Conservation (phyloP, 2,113 vertebrate species). For the Empidonax alnorum region DNA sequence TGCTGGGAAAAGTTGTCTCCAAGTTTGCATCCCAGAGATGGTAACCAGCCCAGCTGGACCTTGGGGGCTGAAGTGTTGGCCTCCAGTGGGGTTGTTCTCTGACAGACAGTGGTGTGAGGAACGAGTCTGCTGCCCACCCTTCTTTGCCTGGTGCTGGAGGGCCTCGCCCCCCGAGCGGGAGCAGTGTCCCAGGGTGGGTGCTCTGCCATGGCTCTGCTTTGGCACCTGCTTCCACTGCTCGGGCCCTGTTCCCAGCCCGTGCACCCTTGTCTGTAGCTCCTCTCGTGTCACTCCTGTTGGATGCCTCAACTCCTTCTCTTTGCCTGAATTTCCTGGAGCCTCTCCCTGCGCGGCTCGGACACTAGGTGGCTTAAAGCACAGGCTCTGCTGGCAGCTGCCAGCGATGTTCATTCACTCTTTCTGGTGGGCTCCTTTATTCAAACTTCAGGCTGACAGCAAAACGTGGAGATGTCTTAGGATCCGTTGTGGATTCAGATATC, state of each 20-base stretch:
- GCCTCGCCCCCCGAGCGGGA: fast-evolving
- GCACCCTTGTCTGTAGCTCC: not conserved
- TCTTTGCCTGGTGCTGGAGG: fast-evolving
- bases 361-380: slow-evolving; percentile 78
- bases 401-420: not conserved
- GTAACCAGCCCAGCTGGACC: not conserved
- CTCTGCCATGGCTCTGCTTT: fast-evolving
- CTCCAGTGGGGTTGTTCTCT: not conserved
- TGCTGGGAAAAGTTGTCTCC: not conserved
- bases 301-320: not conserved
- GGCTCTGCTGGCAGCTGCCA: not conserved
- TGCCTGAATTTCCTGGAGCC: not conserved
- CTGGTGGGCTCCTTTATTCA: slow-evolving; percentile 44
- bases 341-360: slow-evolving; percentile 47
- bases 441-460: slow-evolving; percentile 28
- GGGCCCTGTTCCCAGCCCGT: fast-evolving
- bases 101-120: fast-evolving
- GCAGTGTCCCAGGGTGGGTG: fast-evolving
- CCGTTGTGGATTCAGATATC: not conserved
- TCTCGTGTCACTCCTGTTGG: not conserved
- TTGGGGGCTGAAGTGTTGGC: not conserved
- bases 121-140: not conserved
- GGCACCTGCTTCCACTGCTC: not conserved
- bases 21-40: not conserved
- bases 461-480: not conserved